Evolutionary conservation across 2,113 vertebrate species (phyloP).

Genomic region (Dipodomys merriami): DNA sequence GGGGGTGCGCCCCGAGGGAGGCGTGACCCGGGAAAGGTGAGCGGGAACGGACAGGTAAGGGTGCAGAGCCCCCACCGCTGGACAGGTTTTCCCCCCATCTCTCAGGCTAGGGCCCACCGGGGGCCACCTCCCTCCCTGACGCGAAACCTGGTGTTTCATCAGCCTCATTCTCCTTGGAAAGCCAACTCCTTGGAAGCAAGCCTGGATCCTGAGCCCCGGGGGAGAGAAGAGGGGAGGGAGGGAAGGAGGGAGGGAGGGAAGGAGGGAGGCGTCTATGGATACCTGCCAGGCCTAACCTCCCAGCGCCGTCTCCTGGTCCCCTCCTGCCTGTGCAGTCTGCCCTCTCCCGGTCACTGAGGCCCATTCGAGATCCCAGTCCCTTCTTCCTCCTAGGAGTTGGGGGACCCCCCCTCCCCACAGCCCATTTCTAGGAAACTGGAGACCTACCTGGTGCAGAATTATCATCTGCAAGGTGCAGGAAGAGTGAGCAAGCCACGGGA

Average conservation of each 20-base stretch:
- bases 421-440: not conserved
- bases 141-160: not conserved
- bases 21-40: constrained; percentile 18
- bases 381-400: not conserved
- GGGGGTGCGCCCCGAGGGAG: not conserved
- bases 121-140: not conserved
- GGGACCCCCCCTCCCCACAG: not conserved
- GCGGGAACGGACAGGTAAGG: not conserved
- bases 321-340: not conserved
- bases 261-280: not conserved
- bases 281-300: not conserved
- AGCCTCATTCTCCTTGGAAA: not conserved
- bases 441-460: not conserved
- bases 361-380: not conserved
- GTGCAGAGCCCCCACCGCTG: no score
- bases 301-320: no score
- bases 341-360: not conserved
- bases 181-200: constrained; percentile 17
- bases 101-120: no score
- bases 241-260: not conserved
- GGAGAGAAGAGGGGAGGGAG: not conserved
- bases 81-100: no score
- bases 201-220: not conserved
- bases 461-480: not conserved
- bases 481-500: not conserved